Conservation (phyloP, 1,140 invertebrate genomes). For the Oreohelix idahoensis region DNA sequence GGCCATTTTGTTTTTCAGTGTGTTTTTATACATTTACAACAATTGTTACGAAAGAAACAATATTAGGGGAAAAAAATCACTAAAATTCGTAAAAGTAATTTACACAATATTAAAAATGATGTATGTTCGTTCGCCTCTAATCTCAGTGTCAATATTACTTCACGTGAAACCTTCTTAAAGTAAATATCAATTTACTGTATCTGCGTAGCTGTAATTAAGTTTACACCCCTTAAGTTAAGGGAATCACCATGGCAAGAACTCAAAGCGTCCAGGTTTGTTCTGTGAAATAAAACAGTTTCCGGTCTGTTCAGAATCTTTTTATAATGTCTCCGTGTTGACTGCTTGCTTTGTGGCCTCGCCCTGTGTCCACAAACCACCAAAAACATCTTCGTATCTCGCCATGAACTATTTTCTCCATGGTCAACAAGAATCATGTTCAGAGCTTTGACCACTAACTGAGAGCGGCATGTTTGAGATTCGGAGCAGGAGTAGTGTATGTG, state of each 20-base stretch:
- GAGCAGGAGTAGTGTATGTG: too few relatives aligned
- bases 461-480: too few relatives aligned
- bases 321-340: not conserved
- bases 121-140: too few relatives aligned
- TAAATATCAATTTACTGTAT: not conserved
- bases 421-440: not conserved
- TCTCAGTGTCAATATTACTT: too few relatives aligned
- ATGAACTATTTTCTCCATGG: not conserved
- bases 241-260: not conserved
- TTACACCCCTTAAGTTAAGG: not conserved
- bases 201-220: not conserved
- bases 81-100: too few relatives aligned
- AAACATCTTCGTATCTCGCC: not conserved
- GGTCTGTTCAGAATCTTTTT: not conserved
- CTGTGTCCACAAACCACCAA: not conserved
- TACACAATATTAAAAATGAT: too few relatives aligned
- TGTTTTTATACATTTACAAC: too few relatives aligned
- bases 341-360: not conserved
- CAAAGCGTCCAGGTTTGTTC: not conserved
- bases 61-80: too few relatives aligned
- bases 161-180: not conserved
- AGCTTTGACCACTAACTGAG: not conserved
- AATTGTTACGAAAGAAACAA: too few relatives aligned
- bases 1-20: not conserved
- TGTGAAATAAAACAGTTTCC: not conserved